A percentile compares a stretch with the other conserved stretches of the same genome.
phyloP scores from a whole-genome alignment of 2,113 vertebrate species.

The Oreochromis aureus region DNA sequence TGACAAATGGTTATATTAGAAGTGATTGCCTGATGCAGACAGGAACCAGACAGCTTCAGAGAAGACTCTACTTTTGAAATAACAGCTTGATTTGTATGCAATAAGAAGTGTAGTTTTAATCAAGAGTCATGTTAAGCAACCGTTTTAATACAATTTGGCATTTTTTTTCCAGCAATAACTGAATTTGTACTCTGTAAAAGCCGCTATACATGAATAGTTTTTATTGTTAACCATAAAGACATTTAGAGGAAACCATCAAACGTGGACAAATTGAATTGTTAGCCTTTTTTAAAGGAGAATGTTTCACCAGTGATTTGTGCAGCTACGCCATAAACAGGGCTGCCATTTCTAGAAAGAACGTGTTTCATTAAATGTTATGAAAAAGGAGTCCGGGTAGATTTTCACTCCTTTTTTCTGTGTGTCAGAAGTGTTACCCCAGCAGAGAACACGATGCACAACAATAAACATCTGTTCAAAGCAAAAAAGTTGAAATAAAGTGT shows the following conservation, averaged over 20 bases:
- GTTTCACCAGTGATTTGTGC: not conserved
- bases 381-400: not conserved
- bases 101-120: not conserved
- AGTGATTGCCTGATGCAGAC: not conserved
- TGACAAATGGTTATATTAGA: not conserved
- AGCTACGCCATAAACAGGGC: not conserved
- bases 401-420: not conserved
- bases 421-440: not conserved
- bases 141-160: not conserved
- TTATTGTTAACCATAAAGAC: not conserved
- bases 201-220: not conserved
- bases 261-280: not conserved
- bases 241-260: not conserved
- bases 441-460: not conserved
- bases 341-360: not conserved
- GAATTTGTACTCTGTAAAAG: not conserved
- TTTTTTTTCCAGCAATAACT: not conserved
- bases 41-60: not conserved
- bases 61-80: not conserved
- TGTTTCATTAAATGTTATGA: not conserved
- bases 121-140: not conserved
- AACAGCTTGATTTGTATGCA: not conserved
- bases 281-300: not conserved
- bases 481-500: not conserved
- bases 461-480: not conserved